A percentile compares a stretch with the other conserved stretches of the same genome.
Evolutionary conservation across 2,113 vertebrate species (phyloP).

Genomic region (Eudyptes chrysolophus): DNA sequence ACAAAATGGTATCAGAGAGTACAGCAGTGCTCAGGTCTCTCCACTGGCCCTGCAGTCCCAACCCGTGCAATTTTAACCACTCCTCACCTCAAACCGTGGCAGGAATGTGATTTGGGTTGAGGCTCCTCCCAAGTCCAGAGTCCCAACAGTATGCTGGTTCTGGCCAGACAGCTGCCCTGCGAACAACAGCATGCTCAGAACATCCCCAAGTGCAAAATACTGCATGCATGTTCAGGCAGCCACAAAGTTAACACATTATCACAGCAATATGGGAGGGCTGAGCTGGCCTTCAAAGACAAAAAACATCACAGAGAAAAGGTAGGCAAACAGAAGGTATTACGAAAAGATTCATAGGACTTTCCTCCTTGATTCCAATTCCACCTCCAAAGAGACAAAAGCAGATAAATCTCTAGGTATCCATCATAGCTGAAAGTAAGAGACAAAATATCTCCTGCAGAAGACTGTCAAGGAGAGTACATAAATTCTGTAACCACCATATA

Average conservation of each 20-base stretch:
- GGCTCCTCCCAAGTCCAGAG: slow-evolving; percentile 93
- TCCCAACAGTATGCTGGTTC: slow-evolving; percentile 86
- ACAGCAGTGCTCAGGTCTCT: background rate
- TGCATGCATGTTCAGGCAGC: background rate
- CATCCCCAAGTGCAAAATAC: background rate
- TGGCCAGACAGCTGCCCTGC: slow-evolving; percentile 90
- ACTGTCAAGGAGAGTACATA: background rate
- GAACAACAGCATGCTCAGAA: slow-evolving; percentile 56
- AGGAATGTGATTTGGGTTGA: slow-evolving; percentile 98
- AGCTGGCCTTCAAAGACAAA: background rate
- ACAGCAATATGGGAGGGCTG: background rate
- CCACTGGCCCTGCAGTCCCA: background rate
- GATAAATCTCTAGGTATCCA: background rate
- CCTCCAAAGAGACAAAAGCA: background rate
- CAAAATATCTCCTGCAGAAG: background rate
- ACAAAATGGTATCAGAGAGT: background rate
- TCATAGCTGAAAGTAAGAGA: background rate
- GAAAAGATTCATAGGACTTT: background rate
- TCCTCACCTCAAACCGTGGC: slow-evolving; percentile 87
- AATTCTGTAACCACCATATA: background rate
- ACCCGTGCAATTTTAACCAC: background rate
- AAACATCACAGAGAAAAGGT: background rate
- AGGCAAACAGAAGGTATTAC: background rate
- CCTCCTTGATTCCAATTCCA: background rate
- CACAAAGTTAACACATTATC: background rate